Evolutionary conservation across 2,888 invertebrate species (phyloP).

Genomic region (Tillus elongatus): DNA sequence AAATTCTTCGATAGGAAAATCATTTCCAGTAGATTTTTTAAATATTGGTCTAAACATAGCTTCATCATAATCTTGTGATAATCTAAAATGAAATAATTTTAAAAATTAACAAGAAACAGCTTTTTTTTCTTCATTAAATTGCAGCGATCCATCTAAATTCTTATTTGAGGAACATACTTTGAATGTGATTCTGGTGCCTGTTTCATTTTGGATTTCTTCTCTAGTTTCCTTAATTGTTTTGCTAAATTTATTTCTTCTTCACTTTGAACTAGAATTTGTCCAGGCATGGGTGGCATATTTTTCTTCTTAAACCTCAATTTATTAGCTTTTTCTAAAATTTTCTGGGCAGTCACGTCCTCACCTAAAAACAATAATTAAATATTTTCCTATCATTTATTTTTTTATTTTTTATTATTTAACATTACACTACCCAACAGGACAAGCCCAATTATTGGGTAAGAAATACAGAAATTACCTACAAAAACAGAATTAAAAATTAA

Average conservation of each 20-base stretch:
- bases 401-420: no score
- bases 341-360: not conserved
- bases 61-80: slow-evolving; percentile 25
- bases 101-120: no score
- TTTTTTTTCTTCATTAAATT: no score
- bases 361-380: not conserved
- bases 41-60: slow-evolving; percentile 29
- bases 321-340: not conserved
- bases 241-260: slow-evolving; percentile 69
- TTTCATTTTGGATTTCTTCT: slow-evolving; percentile 52
- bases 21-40: slow-evolving; percentile 35
- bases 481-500: no score
- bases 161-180: no score
- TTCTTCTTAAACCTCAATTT: slow-evolving; percentile 3
- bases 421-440: no score
- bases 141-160: not conserved
- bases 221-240: slow-evolving; percentile 74
- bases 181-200: not conserved
- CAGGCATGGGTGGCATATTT: slow-evolving; percentile 55
- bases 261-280: slow-evolving; percentile 76
- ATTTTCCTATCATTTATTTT: no score
- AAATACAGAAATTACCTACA: no score
- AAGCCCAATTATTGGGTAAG: no score
- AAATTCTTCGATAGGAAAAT: slow-evolving; percentile 48
- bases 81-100: slow-evolving; percentile 4